A percentile compares a stretch with the other conserved stretches of the same genome.
Conservation (phyloP, 2,113 vertebrate genomes). For the Marmota monax region DNA sequence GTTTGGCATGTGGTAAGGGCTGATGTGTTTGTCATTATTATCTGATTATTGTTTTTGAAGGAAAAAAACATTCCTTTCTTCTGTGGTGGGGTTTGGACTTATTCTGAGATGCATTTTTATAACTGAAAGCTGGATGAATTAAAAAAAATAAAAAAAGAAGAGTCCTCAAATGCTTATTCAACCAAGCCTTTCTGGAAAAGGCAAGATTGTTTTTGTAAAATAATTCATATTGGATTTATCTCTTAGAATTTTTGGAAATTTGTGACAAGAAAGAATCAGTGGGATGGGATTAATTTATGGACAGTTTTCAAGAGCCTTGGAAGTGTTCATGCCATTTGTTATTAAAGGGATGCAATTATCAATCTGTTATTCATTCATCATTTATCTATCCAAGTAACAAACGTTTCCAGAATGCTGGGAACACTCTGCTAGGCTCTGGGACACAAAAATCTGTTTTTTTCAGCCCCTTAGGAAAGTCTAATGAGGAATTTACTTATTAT, state of each 20-base stretch:
- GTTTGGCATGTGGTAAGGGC: not conserved
- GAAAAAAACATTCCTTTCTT: conserved; percentile 56
- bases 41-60: conserved; percentile 1
- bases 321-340: not conserved
- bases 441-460: not conserved
- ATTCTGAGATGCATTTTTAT: conserved; percentile 26
- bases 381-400: not conserved
- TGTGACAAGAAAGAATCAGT: not conserved
- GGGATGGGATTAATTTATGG: not conserved
- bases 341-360: not conserved
- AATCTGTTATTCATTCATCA: not conserved
- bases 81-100: conserved; percentile 52
- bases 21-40: not conserved
- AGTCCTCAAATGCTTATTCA: not conserved
- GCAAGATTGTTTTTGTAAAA: not conserved
- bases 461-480: not conserved
- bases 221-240: conserved; percentile 8
- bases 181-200: conserved; percentile 42
- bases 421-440: not conserved
- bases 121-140: conserved; percentile 25
- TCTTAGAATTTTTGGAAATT: not conserved
- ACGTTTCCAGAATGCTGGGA: not conserved
- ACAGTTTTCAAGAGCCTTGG: not conserved
- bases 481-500: not conserved
- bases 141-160: conserved; percentile 8